Percentiles rank a stretch among this genome's conserved stretches.
Conservation (phyloP, 2,888 invertebrate genomes). For the Apodemia hepburni region DNA sequence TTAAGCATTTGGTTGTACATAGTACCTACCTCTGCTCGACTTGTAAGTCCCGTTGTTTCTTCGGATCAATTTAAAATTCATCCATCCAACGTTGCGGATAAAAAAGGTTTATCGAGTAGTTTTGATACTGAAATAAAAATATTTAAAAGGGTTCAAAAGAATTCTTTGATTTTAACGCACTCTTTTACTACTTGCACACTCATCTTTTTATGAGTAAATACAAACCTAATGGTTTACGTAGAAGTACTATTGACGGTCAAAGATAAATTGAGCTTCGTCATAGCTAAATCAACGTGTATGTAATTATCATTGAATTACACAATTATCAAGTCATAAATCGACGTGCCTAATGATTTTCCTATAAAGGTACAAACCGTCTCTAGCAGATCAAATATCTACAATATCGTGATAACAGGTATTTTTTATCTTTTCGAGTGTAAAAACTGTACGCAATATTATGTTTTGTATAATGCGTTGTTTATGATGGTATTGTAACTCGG, state of each 20-base stretch:
- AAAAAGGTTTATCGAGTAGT: not conserved
- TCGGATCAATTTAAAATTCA: too few relatives aligned
- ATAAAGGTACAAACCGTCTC: not conserved
- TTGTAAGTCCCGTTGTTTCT: too few relatives aligned
- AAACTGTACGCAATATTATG: not conserved
- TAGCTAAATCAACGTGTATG: constrained; percentile 44
- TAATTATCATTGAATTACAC: constrained; percentile 40
- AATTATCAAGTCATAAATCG: constrained; percentile 21
- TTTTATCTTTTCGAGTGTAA: not conserved
- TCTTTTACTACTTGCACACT: constrained; percentile 22
- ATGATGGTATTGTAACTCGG: too few relatives aligned
- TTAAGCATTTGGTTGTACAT: too few relatives aligned
- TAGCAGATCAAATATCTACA: not conserved
- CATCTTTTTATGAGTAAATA: constrained; percentile 29
- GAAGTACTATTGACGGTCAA: constrained; percentile 38
- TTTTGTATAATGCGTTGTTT: not conserved
- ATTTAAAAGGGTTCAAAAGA: not conserved
- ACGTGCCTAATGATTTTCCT: not conserved
- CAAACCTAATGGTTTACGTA: constrained; percentile 31
- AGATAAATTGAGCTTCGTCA: constrained; percentile 44
- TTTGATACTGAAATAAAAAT: not conserved
- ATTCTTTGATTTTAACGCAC: not conserved
- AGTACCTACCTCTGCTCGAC: too few relatives aligned
- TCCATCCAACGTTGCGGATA: too few relatives aligned
- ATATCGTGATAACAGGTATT: not conserved